A percentile compares a stretch with the other conserved stretches of the same genome.
These are phyloP conservation scores for Ceyx melanurus DNA, from an alignment of 2,113 vertebrate genomes.

Conservation along the genomic window DNA sequence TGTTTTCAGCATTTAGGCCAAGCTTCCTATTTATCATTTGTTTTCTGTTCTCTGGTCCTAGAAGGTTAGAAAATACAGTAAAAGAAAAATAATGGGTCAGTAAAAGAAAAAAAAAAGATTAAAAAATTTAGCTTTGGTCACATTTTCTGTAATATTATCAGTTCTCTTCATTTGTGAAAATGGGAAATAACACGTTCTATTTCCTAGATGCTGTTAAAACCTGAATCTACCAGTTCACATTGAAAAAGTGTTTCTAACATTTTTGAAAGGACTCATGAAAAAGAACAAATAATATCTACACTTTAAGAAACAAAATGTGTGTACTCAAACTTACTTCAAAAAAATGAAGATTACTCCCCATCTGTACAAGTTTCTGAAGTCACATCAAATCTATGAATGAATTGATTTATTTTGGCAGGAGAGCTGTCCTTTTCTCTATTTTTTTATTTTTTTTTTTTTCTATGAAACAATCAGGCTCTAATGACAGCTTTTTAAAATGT, in stretches of 20 bases:
- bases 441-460: neutral
- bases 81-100: neutral
- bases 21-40: neutral
- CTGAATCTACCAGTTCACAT: neutral
- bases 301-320: neutral
- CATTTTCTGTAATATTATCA: neutral
- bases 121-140: neutral
- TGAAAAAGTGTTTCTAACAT: neutral
- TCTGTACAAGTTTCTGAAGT: neutral
- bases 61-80: neutral
- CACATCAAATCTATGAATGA: slow-evolving; percentile 15
- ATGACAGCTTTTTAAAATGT: neutral
- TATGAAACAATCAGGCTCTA: neutral
- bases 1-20: neutral
- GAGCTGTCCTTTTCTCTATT: neutral
- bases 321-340: neutral
- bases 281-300: neutral
- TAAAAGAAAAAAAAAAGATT: neutral
- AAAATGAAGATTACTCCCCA: neutral
- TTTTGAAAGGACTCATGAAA: neutral
- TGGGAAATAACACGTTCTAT: neutral
- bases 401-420: slow-evolving; percentile 29
- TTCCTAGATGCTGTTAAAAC: neutral
- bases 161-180: neutral
- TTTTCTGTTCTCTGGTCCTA: neutral